A percentile compares a stretch with the other conserved stretches of the same genome.
Conservation (phyloP, 2,888 invertebrate species). For the Diachrysia chrysitis region DNA sequence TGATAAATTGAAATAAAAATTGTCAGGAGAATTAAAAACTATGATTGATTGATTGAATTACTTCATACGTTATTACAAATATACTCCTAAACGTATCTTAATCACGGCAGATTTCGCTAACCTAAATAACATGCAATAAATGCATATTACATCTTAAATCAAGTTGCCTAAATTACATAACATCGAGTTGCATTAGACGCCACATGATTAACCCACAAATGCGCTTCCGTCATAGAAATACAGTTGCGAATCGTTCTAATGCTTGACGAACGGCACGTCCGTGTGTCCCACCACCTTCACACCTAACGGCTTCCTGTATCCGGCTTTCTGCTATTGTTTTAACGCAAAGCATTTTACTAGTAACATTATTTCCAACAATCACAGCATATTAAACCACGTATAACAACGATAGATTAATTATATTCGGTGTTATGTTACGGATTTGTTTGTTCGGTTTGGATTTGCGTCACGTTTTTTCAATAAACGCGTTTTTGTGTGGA, state of each 20-base stretch:
- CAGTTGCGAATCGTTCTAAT: conserved; percentile 20
- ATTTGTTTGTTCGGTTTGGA: conserved; percentile 24
- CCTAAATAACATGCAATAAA: conserved; percentile 21
- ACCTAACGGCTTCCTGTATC: conserved; percentile 51
- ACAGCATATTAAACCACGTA: conserved; percentile 30
- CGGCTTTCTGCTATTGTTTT: conserved; percentile 49
- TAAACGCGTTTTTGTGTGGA: conserved; percentile 26
- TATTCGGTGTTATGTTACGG: conserved; percentile 16
- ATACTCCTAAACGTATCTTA: conserved; percentile 11
- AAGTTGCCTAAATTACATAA: conserved; percentile 35
- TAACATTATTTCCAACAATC: conserved; percentile 43
- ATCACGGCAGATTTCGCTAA: conserved; percentile 21
- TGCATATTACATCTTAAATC: conserved; percentile 28
- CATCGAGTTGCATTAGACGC: conserved; percentile 34
- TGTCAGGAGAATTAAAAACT: neutral
- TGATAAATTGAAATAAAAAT: neutral
- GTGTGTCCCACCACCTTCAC: conserved; percentile 41
- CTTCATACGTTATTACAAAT: neutral
- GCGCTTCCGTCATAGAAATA: conserved; percentile 20
- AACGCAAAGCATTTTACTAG: conserved; percentile 39
- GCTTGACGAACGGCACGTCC: conserved; percentile 16
- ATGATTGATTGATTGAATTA: neutral
- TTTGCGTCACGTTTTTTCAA: conserved; percentile 37
- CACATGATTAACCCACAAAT: conserved; percentile 36
- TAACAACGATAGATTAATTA: conserved; percentile 19